Evolutionary conservation across 92 coral and sea anemone species (phyloP).

Genomic region (Umimayanthus kanabou): DNA sequence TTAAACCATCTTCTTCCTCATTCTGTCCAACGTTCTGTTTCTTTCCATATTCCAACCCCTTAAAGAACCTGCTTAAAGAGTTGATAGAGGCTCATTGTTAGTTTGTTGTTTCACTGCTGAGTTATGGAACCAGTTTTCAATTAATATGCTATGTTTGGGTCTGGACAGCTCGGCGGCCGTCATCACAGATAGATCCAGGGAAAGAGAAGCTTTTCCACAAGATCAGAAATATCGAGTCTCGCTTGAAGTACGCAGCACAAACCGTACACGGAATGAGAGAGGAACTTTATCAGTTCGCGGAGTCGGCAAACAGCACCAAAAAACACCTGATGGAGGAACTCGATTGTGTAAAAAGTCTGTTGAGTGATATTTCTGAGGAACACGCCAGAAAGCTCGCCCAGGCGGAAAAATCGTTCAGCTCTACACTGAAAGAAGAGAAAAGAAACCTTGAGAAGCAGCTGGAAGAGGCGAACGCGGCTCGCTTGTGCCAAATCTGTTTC

Average conservation of each 20-base stretch:
- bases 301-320: background rate
- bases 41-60: too few relatives aligned
- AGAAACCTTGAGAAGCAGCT: slow-evolving; percentile 19
- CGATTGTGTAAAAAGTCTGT: background rate
- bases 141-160: background rate
- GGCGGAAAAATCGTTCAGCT: background rate
- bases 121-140: background rate
- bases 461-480: slow-evolving; percentile 37
- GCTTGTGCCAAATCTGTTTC: slow-evolving; percentile 75
- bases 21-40: too few relatives aligned
- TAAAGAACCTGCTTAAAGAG: too few relatives aligned
- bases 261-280: background rate
- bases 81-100: too few relatives aligned
- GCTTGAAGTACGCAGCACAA: background rate
- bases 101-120: background rate
- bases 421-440: slow-evolving; percentile 42
- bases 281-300: background rate
- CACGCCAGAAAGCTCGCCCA: slow-evolving; percentile 22
- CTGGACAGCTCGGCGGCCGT: slow-evolving; percentile 19
- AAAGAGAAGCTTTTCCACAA: background rate
- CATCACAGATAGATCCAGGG: background rate
- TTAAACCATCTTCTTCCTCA: too few relatives aligned
- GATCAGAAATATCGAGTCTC: slow-evolving; percentile 11
- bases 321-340: background rate
- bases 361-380: slow-evolving; percentile 37